Conservation (phyloP, 2,113 vertebrate species). For the Cathartes aura region DNA sequence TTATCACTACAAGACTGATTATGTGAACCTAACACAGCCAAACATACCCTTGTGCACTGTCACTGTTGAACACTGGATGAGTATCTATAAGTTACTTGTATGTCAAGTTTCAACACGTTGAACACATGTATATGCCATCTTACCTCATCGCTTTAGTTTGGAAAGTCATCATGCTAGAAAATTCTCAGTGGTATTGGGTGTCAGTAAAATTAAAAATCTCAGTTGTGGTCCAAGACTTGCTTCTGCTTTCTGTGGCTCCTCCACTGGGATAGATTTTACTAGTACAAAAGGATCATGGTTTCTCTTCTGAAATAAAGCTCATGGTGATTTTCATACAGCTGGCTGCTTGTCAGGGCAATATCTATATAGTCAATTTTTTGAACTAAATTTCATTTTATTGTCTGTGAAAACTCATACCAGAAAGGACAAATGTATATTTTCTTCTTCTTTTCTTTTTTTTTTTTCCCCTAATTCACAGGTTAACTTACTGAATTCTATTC, state of each 20-base stretch:
- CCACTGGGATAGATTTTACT: neutral
- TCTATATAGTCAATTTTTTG: fast-evolving
- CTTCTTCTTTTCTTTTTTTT: neutral
- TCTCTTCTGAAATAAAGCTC: neutral
- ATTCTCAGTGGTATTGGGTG: neutral
- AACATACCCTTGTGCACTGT: neutral
- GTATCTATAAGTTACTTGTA: neutral
- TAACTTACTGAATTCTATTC: constrained; percentile 95
- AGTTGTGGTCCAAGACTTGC: neutral
- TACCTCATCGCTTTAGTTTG: neutral
- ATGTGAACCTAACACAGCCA: neutral
- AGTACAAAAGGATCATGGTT: neutral
- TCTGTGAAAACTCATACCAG: neutral
- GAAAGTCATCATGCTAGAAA: neutral
- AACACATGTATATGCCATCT: fast-evolving
- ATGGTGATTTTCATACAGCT: neutral
- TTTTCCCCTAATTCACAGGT: constrained; percentile 76
- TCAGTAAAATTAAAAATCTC: neutral
- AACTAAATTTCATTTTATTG: neutral
- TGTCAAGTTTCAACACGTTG: neutral
- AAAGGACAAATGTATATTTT: neutral
- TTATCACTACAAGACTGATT: neutral
- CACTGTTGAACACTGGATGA: neutral
- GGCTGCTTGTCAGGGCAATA: neutral
- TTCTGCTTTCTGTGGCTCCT: neutral